A percentile compares a stretch with the other conserved stretches of the same genome.
phyloP scores from a whole-genome alignment of 2,113 vertebrate genomes.

The Larimichthys crocea region DNA sequence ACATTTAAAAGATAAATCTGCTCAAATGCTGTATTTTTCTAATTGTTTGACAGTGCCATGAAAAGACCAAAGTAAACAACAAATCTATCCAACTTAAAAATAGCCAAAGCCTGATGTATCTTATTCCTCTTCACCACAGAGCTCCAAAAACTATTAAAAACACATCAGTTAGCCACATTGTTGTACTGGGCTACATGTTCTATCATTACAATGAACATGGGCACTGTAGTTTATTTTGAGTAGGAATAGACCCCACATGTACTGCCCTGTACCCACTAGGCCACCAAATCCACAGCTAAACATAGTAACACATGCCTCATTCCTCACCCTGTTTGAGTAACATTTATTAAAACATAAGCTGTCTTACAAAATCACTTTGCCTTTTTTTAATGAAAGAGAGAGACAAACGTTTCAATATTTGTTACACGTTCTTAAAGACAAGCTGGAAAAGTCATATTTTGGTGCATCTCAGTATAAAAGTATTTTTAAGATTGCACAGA shows the following conservation, averaged over 20 bases:
- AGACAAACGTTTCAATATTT: neutral
- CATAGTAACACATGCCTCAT: constrained; percentile 6
- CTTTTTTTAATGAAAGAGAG: neutral
- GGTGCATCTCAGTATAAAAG: too few species aligned
- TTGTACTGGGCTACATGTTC: neutral
- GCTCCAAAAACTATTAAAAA: constrained; percentile 3
- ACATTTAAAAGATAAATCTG: constrained; percentile 8
- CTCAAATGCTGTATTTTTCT: constrained; percentile 2
- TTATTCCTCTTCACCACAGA: neutral
- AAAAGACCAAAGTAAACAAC: constrained; percentile 7
- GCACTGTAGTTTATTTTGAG: too few species aligned
- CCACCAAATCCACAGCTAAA: neutral
- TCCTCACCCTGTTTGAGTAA: neutral
- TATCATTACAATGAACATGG: too few species aligned
- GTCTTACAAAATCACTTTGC: neutral
- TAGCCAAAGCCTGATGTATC: neutral
- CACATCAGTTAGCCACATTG: constrained; percentile 4
- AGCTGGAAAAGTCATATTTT: neutral
- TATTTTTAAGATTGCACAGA: neutral
- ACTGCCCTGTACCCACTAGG: neutral
- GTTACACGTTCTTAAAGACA: neutral
- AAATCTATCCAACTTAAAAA: neutral
- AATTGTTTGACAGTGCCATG: neutral
- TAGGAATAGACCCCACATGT: neutral
- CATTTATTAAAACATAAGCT: neutral